These are phyloP conservation scores for Neoarius graeffei DNA, from an alignment of 2,113 vertebrate genomes.

Conservation along the genomic window DNA sequence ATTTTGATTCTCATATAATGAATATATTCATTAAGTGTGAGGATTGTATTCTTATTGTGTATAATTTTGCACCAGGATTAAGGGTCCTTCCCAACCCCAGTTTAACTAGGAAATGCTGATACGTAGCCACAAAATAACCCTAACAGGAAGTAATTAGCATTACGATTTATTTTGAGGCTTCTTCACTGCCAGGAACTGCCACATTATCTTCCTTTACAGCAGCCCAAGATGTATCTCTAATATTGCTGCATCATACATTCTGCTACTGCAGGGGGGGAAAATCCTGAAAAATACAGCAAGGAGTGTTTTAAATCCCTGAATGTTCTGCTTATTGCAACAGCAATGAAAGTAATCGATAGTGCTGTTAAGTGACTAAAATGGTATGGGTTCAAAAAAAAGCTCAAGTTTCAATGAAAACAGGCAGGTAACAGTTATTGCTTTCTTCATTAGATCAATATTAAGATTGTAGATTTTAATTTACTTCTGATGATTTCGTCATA, in stretches of 20 bases:
- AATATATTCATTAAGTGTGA: neutral
- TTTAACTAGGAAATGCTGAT: neutral
- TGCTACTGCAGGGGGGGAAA: neutral
- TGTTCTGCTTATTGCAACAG: neutral
- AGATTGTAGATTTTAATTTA: no score
- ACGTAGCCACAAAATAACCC: neutral
- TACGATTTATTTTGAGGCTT: neutral
- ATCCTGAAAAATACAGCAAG: neutral
- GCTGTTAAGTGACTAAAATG: neutral
- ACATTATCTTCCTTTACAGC: neutral
- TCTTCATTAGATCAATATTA: neutral
- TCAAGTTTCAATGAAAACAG: neutral
- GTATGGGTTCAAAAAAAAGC: neutral
- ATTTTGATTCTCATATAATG: slow-evolving; percentile 1
- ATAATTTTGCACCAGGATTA: neutral
- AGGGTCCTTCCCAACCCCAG: neutral
- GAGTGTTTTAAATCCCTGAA: neutral
- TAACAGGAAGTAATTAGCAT: neutral
- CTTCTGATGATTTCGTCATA: neutral
- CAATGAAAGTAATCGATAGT: neutral
- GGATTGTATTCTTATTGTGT: neutral
- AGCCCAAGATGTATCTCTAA: neutral
- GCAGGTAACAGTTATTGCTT: neutral
- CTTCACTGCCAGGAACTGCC: neutral
- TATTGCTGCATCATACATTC: neutral